Evolutionary conservation across 2,113 vertebrate species (phyloP), one percentile per base, ranked within the genome.

Genomic region (Actenoides hombroni): DNA sequence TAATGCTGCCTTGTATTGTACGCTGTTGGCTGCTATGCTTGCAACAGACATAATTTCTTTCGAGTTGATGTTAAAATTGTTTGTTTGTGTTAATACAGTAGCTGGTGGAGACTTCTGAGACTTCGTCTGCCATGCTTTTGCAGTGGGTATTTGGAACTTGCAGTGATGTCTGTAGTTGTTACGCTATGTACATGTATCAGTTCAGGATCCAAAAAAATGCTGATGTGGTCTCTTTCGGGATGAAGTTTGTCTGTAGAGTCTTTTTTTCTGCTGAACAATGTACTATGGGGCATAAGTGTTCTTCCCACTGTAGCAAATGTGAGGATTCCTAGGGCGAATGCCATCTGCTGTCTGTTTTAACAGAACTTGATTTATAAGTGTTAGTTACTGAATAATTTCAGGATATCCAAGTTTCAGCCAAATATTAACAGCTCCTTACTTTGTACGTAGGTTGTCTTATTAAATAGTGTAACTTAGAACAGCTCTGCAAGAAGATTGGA

Each of bases 331-430:
- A 73, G 61, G 81, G 89, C 76, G 89, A 78, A 4, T 31, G 77
- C 92, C 92, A 13, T 94, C 89, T 94, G 83, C 71, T 70, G 48
- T 64, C 81, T 90, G 24, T 74, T 92, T 83, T 68, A 68, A 1
- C 86, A 53, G 61, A 48, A 93, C 83, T 65, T 93, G 83, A 82
- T 95, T 95, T 86, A 11, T 77, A 65, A 93, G 60, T 84, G 73
- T 75, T 91, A 77, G 82, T 95, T 94, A 81, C 64, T 21, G 76
- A 90, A 17, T 67, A 63, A 83, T 92, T 94, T 92, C 76, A 86
- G 69, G 48, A n/a, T 79, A 84, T 88, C 49, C 26, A 57, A 76
- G 57, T 73, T 93, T 89, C 88, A 93, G 40, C 42, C 73, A 75
- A 75, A 83, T 94, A 76, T 78, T 93, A 95, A 40, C 77, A 94